A percentile compares a stretch with the other conserved stretches of the same genome.
Evolutionary conservation across 2,888 invertebrate species (phyloP).

Genomic region (Drosophila paranaensis): DNA sequence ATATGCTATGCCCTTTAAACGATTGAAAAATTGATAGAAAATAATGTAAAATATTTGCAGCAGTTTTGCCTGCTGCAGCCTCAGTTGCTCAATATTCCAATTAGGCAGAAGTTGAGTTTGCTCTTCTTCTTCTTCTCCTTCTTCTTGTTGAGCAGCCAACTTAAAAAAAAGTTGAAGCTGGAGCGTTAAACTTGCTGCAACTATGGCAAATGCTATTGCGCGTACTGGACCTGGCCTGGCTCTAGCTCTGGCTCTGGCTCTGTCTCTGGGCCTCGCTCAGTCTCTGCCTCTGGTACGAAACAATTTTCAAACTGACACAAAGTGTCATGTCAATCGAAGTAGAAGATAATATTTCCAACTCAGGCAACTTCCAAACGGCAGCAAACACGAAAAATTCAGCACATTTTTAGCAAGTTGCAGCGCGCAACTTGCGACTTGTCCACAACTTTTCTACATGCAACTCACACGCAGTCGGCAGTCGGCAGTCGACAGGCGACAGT

Average conservation of each 20-base stretch:
- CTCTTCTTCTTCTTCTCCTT: not conserved
- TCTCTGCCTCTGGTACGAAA: slow-evolving; percentile 42
- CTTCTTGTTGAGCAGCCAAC: slow-evolving; percentile 1
- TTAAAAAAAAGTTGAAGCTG: slow-evolving; percentile 31
- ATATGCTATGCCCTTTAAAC: not conserved
- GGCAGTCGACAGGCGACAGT: not conserved
- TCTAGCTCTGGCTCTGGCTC: no score
- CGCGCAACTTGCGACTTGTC: slow-evolving; percentile 46
- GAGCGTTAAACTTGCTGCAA: slow-evolving; percentile 45
- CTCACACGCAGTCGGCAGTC: slow-evolving; percentile 11
- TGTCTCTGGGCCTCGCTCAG: no score
- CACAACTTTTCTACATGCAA: slow-evolving; percentile 39
- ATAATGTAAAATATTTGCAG: not conserved
- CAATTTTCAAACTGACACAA: slow-evolving; percentile 73
- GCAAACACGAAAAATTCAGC: slow-evolving; percentile 24
- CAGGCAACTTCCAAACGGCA: slow-evolving; percentile 32
- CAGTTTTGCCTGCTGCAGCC: not conserved
- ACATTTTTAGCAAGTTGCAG: slow-evolving; percentile 49
- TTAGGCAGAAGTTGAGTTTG: slow-evolving; percentile 58
- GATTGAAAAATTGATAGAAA: not conserved
- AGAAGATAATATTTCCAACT: slow-evolving; percentile 70
- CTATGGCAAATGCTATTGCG: slow-evolving; percentile 48
- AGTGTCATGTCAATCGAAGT: slow-evolving; percentile 79
- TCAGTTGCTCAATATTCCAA: slow-evolving; percentile 60
- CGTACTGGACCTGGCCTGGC: slow-evolving; percentile 15